Percentiles rank a stretch among this genome's conserved stretches.
These are phyloP conservation scores for Thripadectes ignobilis DNA, from an alignment of 2,797 vertebrate species.

Conservation along the genomic window DNA sequence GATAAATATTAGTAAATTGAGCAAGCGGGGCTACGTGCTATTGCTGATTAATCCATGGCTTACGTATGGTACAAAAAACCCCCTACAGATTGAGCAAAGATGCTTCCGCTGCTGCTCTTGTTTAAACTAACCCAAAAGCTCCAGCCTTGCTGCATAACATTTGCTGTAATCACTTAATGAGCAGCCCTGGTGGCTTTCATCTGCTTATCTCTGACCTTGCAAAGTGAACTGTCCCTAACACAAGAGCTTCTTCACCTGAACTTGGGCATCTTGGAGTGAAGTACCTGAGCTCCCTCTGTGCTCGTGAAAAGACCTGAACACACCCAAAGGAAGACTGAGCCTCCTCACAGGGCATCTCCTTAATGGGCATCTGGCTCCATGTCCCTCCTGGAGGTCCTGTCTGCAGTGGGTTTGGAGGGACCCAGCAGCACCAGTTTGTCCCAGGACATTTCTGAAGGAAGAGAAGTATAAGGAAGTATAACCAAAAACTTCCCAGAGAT, in stretches of 20 bases:
- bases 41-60: slow-evolving; percentile 50
- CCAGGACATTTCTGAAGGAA: background rate
- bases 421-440: background rate
- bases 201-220: background rate
- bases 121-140: slow-evolving; percentile 29
- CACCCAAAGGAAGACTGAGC: background rate
- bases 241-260: background rate
- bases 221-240: background rate
- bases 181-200: background rate
- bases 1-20: slow-evolving; percentile 71
- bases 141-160: background rate
- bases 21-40: background rate
- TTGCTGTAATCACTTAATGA: background rate
- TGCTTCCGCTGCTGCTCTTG: slow-evolving; percentile 8
- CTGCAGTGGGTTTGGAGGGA: background rate
- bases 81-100: slow-evolving; percentile 4
- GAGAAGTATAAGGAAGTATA: background rate
- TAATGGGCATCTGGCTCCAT: background rate
- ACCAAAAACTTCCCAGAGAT: background rate
- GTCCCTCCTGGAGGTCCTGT: background rate
- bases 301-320: background rate
- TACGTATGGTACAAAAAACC: background rate
- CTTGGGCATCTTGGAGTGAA: background rate
- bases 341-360: background rate
- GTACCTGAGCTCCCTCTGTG: background rate